Evolutionary conservation across 2,797 vertebrate genomes (phyloP).

Genomic region (Acropternis orthonyx): DNA sequence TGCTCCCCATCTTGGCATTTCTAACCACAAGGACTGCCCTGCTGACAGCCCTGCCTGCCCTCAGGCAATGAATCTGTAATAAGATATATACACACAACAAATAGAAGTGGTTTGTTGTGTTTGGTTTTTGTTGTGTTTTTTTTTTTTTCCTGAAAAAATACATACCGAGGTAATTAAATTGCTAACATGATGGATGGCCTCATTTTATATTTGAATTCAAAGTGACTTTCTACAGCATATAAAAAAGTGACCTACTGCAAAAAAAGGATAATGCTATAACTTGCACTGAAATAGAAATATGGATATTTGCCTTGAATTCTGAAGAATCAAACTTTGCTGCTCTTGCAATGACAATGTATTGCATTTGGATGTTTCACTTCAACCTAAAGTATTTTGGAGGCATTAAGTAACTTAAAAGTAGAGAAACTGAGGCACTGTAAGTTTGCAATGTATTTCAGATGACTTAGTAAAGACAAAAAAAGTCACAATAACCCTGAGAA

Average conservation of each 20-base stretch:
- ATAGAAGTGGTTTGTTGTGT: conserved; percentile 74
- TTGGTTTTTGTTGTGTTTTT: neutral
- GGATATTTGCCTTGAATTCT: conserved; percentile 37
- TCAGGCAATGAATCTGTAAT: conserved; percentile 86
- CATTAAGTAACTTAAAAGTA: neutral
- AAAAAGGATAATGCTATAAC: conserved; percentile 25
- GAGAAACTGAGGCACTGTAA: neutral
- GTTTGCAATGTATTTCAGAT: neutral
- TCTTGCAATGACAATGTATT: neutral
- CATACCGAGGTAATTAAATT: conserved; percentile 96
- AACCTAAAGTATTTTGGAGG: neutral
- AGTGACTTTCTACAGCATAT: conserved; percentile 75
- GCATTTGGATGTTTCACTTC: neutral
- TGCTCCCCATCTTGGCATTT: conserved; percentile 73
- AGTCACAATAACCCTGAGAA: neutral
- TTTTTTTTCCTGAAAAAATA: conserved; percentile 81
- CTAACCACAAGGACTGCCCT: conserved; percentile 72
- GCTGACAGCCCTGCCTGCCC: conserved; percentile 77
- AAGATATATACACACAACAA: conserved; percentile 84
- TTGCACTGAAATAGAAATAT: conserved; percentile 44
- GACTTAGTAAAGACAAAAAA: neutral
- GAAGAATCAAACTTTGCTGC: neutral
- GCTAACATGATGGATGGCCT: conserved; percentile 96
- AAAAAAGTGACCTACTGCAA: conserved; percentile 50
- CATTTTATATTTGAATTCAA: conserved; percentile 86